Evolutionary conservation across 2,797 vertebrate species (phyloP), one percentile per base, ranked within the genome.

Genomic region (Chiloscyllium punctatum): DNA sequence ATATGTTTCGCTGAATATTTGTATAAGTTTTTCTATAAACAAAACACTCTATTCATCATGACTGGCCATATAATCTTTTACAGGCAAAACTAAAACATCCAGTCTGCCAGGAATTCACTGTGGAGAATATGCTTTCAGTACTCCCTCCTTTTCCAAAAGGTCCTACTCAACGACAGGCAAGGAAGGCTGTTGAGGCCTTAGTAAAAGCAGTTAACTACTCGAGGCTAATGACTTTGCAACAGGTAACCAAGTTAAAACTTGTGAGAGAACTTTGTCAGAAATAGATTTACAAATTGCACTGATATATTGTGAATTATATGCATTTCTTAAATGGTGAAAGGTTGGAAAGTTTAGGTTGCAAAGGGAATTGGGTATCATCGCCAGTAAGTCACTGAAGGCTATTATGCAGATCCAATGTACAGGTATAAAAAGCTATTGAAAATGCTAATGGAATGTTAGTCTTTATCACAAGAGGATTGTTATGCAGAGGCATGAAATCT

Each of bases 201-300:
- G 96, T 96, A 96, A 96, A 96, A 96, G 96, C 96, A 95, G 96
- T 87, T 79, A 96, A 97, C 96, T 96, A 97, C 96, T 97, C 96
- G 91, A 96, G 96, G 79, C 94, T 96, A 97, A 97, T 97, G 96
- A 96, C 96, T 95, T 95, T 96, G 79, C 96, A 97, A 96, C 96
- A 97, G 97, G 97, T 97, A 96, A 95, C 96, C 95, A 62, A 90
- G 11, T 53, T 90, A 90, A 90, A 90, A 90, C 53, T 62, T 82
- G 37, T 42, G n/a, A 90, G 86, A 90, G 53, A 30, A 53, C 18
- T 62, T 33, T 53, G 27, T 4, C 30, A 62, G 33, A 90, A 33
- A 84, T 84, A 84, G 79, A 42, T 82, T 82, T 42, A 62, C 90
- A 90, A 62, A 90, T 57, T 57, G 53, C 51, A 57, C 86, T 57